phyloP scores from a whole-genome alignment of 1,140 invertebrate species.

The Lamellibrachia luymesi region DNA sequence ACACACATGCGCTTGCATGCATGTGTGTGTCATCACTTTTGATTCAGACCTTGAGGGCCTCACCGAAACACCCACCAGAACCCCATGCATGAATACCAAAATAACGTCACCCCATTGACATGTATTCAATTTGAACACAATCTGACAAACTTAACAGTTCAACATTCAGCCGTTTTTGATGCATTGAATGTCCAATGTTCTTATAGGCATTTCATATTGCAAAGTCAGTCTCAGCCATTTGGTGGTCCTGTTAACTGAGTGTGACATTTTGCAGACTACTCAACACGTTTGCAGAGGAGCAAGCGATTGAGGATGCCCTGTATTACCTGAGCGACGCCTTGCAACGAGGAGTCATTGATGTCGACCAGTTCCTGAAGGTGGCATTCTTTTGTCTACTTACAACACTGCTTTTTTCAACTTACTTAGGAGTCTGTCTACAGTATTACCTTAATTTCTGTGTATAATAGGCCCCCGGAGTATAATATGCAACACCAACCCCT shows the following conservation, averaged over 20 bases:
- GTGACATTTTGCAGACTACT: conserved; percentile 68
- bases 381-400: conserved; percentile 11
- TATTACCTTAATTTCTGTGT: conserved; percentile 1
- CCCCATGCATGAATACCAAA: neutral
- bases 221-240: too few species aligned
- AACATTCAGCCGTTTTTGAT: too few species aligned
- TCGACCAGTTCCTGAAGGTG: conserved; percentile 90
- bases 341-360: conserved; percentile 85
- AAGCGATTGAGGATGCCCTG: conserved; percentile 96
- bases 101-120: too few species aligned
- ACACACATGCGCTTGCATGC: neutral
- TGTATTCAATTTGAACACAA: too few species aligned
- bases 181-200: too few species aligned
- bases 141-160: too few species aligned
- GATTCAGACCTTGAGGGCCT: too few species aligned
- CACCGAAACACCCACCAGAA: too few species aligned
- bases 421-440: neutral
- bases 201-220: too few species aligned
- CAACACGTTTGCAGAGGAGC: conserved; percentile 95
- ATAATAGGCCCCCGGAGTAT: neutral
- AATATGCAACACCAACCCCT: neutral
- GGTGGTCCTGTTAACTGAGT: neutral
- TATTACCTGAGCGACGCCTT: conserved; percentile 98
- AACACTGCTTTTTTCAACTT: neutral
- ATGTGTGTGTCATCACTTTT: neutral